Percentiles rank a stretch among this genome's conserved stretches.
Evolutionary conservation across 2,888 invertebrate genomes (phyloP).

Genomic region (Diarsia rubi): DNA sequence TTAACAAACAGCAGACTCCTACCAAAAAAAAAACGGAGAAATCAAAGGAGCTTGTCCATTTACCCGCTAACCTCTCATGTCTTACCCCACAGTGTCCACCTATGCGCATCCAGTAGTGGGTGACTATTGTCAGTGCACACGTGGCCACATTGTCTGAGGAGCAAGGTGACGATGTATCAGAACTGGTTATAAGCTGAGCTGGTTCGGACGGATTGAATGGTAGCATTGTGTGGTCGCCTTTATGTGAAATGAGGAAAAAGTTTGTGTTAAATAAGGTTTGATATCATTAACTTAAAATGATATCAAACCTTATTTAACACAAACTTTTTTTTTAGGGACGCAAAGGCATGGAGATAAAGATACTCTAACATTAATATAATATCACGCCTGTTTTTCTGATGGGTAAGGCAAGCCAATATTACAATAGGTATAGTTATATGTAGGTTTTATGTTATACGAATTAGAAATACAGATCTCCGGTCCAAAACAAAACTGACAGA

Average conservation of each 20-base stretch:
- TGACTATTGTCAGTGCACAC: slow-evolving; percentile 65
- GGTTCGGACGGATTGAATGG: slow-evolving; percentile 59
- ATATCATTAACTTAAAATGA: neutral
- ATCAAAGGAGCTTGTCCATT: neutral
- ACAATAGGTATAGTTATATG: too few species aligned
- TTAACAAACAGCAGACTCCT: neutral
- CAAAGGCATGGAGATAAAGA: neutral
- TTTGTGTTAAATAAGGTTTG: neutral
- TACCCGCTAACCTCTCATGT: slow-evolving; percentile 30
- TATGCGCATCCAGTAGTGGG: slow-evolving; percentile 62
- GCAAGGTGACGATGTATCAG: slow-evolving; percentile 52
- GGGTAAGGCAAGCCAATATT: neutral
- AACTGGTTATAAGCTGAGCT: slow-evolving; percentile 58
- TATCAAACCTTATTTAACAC: too few species aligned
- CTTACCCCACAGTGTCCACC: slow-evolving; percentile 31
- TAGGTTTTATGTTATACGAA: too few species aligned
- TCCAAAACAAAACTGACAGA: too few species aligned
- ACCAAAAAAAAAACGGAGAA: neutral
- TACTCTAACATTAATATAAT: too few species aligned
- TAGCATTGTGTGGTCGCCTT: slow-evolving; percentile 41
- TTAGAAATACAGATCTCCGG: too few species aligned
- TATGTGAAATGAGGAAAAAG: slow-evolving; percentile 8
- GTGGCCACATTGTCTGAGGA: slow-evolving; percentile 61
- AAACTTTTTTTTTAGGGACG: too few species aligned
- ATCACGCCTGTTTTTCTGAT: neutral